phyloP scores from a whole-genome alignment of 2,888 invertebrate species.

The Drosophila leonis region DNA sequence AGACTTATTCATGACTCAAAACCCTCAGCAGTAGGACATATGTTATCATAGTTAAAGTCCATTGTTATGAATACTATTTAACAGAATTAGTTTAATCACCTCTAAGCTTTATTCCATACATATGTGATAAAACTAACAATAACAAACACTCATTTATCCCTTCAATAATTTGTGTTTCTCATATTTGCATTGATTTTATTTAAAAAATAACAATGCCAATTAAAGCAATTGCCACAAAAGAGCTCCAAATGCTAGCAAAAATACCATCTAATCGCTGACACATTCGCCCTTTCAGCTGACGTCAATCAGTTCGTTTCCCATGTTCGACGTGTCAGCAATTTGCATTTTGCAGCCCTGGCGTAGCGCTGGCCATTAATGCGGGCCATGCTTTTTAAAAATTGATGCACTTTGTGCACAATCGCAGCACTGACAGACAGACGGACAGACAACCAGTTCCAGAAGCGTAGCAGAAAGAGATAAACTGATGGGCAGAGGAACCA shows the following conservation, averaged over 20 bases:
- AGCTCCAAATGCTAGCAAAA: constrained; percentile 10
- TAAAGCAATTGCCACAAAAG: constrained; percentile 6
- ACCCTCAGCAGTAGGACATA: no score
- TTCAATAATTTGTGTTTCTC: neutral
- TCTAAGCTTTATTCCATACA: neutral
- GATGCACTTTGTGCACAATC: constrained; percentile 53
- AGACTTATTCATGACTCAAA: no score
- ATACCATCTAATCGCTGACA: constrained; percentile 23
- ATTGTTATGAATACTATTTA: neutral
- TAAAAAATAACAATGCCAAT: constrained; percentile 11
- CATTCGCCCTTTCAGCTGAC: constrained; percentile 28
- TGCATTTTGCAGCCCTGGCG: constrained; percentile 37
- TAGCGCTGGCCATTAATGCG: constrained; percentile 41
- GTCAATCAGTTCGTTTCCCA: constrained; percentile 37
- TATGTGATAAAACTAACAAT: neutral
- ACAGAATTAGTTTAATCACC: neutral
- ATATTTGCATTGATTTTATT: neutral
- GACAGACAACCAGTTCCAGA: constrained; percentile 13
- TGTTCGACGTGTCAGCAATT: constrained; percentile 57
- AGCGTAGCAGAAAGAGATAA: constrained; percentile 12
- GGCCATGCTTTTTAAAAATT: constrained; percentile 57
- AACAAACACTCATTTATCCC: neutral
- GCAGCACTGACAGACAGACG: constrained; percentile 41
- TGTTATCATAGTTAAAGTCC: no score
- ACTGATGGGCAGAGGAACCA: neutral